Percentiles rank a stretch among this genome's conserved stretches.
Evolutionary conservation across 2,888 invertebrate genomes (phyloP).

Genomic region (Lagria hirta): DNA sequence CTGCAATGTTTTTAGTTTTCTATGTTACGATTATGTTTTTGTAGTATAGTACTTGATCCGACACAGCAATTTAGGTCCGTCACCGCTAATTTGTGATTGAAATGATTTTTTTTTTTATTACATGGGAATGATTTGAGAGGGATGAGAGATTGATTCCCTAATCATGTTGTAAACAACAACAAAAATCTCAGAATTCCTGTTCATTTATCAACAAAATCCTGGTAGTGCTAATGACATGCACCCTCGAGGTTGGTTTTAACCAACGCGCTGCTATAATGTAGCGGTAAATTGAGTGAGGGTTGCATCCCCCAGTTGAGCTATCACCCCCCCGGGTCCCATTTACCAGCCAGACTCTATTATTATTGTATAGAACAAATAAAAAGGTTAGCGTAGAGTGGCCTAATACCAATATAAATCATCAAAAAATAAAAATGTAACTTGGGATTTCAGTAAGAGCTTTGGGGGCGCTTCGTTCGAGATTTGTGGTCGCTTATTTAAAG

Average conservation of each 20-base stretch:
- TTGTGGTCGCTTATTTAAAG: no score
- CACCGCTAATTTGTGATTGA: no score
- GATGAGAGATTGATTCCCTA: no score
- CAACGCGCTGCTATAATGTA: conserved; percentile 54
- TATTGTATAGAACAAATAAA: conserved; percentile 57
- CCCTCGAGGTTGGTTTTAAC: conserved; percentile 44
- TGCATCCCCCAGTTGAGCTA: conserved; percentile 46
- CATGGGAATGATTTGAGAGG: no score
- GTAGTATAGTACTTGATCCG: no score
- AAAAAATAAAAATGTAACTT: conserved; percentile 52
- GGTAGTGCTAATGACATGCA: conserved; percentile 39
- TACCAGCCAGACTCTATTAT: conserved; percentile 56
- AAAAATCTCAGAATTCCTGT: conserved; percentile 16
- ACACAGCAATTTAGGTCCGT: no score
- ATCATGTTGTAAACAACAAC: conserved; percentile 18
- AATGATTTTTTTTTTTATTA: no score
- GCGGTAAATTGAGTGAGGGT: conserved; percentile 55
- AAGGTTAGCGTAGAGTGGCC: conserved; percentile 54
- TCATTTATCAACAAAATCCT: conserved; percentile 27
- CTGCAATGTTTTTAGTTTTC: no score
- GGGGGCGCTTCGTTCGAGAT: conserved; percentile 30
- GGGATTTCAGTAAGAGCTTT: conserved; percentile 34
- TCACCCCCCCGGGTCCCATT: conserved; percentile 55
- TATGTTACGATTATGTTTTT: no score
- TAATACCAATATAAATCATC: conserved; percentile 56